Base-by-base conservation (phyloP, 2,888 invertebrate genomes). In the Deilephila elpenor region DNA sequence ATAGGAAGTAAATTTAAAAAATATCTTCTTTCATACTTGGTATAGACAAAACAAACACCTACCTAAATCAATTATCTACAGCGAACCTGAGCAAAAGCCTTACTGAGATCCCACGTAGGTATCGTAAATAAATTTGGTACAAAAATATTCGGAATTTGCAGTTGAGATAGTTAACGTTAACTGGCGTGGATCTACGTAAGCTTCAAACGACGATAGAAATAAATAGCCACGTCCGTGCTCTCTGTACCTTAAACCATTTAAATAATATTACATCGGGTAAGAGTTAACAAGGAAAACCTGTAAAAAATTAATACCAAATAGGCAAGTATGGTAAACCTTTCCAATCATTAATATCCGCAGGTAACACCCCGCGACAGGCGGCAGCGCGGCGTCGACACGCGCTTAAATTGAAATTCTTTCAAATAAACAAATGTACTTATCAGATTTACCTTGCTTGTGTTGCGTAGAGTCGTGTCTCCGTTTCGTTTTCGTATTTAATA, bases 401-500 rank as follows among this genome's bases (percentile, higher is more conserved):
- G 76, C 81, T 80, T 79, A 86, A 87, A 91, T 92, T 91, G 92
- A 90, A 93, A 92, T 92, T 90, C 90, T 89, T 91, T 89, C 82
- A 84, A 84, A 86, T 88, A 88, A 90, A 89, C 87, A 89, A 80
- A 85, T 82, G 75, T 84, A 83, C 88, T 91, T 90, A 90, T 89
- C 89, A 84, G 91, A 91, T 91, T 91, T 88, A 82, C 86, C 84
- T 83, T 82, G 84, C 86, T 83, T 70, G n/a, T 73, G 61, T 56
- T 74, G 75, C 74, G 71, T 74, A 73, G 77, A 75, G 80, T 81
- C 20, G 3, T 25, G 62, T 72, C 56, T 72, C 25, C 34, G 61
- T 70, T 70, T 29, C 53, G 11, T 70, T n/a, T 25, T 0, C 44
- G 14, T 44, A 44, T 44, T 44, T 44, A 1, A 44, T 44, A 44